Evolutionary conservation across 2,888 invertebrate species (phyloP), one percentile per base, ranked within the genome.

Genomic region (Anorthoa munda): DNA sequence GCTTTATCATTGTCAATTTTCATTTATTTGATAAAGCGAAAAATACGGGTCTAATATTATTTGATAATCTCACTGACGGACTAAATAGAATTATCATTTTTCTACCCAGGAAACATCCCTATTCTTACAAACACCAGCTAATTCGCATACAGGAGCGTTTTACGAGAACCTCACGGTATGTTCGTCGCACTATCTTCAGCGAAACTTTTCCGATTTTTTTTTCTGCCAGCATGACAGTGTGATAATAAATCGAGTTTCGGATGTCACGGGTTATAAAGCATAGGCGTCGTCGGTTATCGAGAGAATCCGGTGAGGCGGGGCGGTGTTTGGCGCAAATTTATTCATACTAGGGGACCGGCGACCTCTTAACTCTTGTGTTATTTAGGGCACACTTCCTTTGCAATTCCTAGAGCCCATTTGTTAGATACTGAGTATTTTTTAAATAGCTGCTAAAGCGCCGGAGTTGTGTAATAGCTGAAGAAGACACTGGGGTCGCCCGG

Each of bases 241-340:
- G 93, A 95, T 91, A 92, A 96, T 95, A 96, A 95, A 96, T 96
- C 91, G 92, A 90, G 93, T 93, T 94, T 94, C 96, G 96, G 96
- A 96, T 95, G 95, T 95, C 93, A 96, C 91, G 96, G 94, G 93
- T 91, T 95, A 96, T 96, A 96, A 96, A 95, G 93, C 96, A 94
- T 95, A 95, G 95, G 94, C 95, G 94, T 93, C 90, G 93, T 92
- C 91, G 95, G 94, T 94, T 95, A 95, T 95, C 95, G 94, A 95
- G 94, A 91, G 92, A 93, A 93, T 96, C 95, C 95, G 95, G 94
- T 91, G 92, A 92, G 90, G 89, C 88, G 89, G 90, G 88, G 89
- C 88, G 89, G 86, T 88, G 84, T 86, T 84, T 75, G 85, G 91
- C 88, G 92, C 90, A 94, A 95, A 96, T 95, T 94, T 96, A 96